Evolutionary conservation across 2,113 vertebrate species (phyloP).

Genomic region (Patagioenas fasciata): DNA sequence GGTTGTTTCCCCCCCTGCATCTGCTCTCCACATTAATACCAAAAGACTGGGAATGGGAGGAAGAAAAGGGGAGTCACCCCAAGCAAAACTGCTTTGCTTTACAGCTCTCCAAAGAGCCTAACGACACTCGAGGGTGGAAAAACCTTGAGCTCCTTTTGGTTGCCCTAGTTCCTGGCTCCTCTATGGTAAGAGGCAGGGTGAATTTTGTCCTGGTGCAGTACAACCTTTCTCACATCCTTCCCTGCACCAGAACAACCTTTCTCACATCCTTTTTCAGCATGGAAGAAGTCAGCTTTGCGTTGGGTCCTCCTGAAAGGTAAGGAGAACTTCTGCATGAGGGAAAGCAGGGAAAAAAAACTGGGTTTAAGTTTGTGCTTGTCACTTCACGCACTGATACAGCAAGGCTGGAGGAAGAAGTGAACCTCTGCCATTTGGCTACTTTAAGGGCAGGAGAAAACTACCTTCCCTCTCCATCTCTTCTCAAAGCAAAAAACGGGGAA

Average conservation of each 20-base stretch:
- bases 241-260: not conserved
- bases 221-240: not conserved
- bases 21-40: not conserved
- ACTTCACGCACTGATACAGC: not conserved
- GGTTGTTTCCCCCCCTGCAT: fast-evolving
- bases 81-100: not conserved
- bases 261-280: not conserved
- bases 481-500: not conserved
- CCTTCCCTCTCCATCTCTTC: not conserved
- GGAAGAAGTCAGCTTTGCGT: not conserved
- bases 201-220: fast-evolving
- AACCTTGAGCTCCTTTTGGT: not conserved
- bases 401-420: not conserved
- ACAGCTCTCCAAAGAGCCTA: not conserved
- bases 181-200: not conserved
- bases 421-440: not conserved
- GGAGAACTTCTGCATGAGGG: not conserved
- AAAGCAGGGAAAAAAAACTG: not conserved
- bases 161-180: not conserved
- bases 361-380: not conserved
- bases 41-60: not conserved
- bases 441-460: not conserved
- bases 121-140: not conserved
- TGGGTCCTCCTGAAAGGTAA: not conserved
- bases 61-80: not conserved